These are phyloP conservation scores for Cichlasoma orientale DNA, from an alignment of 2,797 vertebrate species.

Conservation along the genomic window DNA sequence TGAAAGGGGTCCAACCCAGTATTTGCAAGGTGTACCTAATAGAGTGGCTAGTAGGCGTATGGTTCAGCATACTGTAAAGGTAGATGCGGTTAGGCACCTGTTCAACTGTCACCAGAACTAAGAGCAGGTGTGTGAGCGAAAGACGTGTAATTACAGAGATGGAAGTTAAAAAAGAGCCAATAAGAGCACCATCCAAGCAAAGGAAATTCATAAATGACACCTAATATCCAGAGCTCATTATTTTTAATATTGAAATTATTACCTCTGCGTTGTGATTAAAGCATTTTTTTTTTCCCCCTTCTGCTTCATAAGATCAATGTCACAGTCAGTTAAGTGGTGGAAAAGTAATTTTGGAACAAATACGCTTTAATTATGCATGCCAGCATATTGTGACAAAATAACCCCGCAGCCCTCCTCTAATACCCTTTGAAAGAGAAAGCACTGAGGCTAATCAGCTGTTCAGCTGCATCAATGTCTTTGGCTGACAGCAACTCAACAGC, in stretches of 20 bases:
- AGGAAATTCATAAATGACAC: conserved; percentile 16
- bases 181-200: neutral
- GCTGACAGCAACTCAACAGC: conserved; percentile 52
- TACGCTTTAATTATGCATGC: conserved; percentile 32
- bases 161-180: conserved; percentile 2
- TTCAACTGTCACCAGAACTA: neutral
- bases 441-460: conserved; percentile 27
- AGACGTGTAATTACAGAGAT: conserved; percentile 8
- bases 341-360: conserved; percentile 36
- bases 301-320: conserved; percentile 36
- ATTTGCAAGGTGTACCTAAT: no score
- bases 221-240: conserved; percentile 16
- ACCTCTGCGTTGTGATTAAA: conserved; percentile 25
- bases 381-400: conserved; percentile 17
- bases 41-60: no score
- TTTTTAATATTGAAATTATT: conserved; percentile 22
- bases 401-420: conserved; percentile 22
- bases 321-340: conserved; percentile 42
- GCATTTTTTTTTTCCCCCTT: neutral
- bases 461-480: conserved; percentile 49
- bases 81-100: neutral
- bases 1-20: no score
- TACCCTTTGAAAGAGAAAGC: conserved; percentile 37
- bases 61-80: neutral
- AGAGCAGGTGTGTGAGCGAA: neutral